Conservation (phyloP, 2,888 invertebrate genomes). For the Lymantria monacha region DNA sequence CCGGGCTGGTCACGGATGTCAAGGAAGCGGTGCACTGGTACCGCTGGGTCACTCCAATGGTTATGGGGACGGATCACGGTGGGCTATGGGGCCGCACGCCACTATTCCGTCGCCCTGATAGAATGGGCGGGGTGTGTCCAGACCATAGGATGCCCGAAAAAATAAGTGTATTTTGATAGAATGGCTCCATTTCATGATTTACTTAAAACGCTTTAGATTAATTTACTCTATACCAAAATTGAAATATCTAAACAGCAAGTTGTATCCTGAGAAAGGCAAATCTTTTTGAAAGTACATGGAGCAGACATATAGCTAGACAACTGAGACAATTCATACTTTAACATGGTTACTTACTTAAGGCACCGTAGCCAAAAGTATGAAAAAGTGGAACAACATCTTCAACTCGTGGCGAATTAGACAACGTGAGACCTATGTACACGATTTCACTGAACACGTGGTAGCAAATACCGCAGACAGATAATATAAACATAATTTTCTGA, state of each 20-base stretch:
- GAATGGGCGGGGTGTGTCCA: no score
- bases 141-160: no score
- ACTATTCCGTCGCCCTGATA: no score
- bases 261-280: constrained; percentile 21
- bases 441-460: constrained; percentile 73
- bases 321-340: constrained; percentile 21
- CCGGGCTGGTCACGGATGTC: no score
- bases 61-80: no score
- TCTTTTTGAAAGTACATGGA: constrained; percentile 19
- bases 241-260: constrained; percentile 16
- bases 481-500: constrained; percentile 55
- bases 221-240: no score
- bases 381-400: constrained; percentile 74
- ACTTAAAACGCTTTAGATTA: no score
- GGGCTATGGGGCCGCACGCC: no score
- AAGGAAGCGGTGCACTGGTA: no score
- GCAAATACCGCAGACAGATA: constrained; percentile 58
- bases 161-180: no score
- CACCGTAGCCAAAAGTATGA: constrained; percentile 72
- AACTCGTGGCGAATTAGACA: constrained; percentile 66
- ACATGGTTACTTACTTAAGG: constrained; percentile 61
- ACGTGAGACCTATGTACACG: constrained; percentile 61
- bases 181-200: no score
- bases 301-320: constrained; percentile 22
- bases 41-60: no score